Evolutionary conservation across 1,140 invertebrate genomes (phyloP).

Genomic region (Hypsibius dujardini): DNA sequence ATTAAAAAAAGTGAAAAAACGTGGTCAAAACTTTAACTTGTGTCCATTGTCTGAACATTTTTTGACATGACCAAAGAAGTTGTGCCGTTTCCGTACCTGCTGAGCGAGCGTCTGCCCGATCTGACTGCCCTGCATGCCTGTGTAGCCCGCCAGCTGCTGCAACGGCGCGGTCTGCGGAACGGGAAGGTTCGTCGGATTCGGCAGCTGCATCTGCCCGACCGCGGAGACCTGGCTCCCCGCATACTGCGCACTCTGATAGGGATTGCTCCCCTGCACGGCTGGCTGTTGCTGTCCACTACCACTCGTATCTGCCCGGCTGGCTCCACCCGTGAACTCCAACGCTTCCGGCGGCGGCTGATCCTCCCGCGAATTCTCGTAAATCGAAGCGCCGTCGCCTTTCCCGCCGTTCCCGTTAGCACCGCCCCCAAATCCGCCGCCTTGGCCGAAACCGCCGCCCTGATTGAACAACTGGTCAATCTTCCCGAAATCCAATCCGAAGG

Average conservation of each 20-base stretch:
- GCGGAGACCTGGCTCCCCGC: not conserved
- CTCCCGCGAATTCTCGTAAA: slow-evolving; percentile 6
- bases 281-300: not conserved
- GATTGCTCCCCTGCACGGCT: not conserved
- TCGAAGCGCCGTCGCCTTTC: not conserved
- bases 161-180: no score
- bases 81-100: no score
- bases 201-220: not conserved
- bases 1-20: not conserved
- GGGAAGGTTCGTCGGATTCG: no score
- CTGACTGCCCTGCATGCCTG: no score
- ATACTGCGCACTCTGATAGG: not conserved
- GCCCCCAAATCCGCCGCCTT: no score
- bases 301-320: not conserved
- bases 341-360: slow-evolving; percentile 14
- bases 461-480: slow-evolving; percentile 13
- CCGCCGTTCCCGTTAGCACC: not conserved
- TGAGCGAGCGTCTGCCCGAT: no score
- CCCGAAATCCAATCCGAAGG: slow-evolving; percentile 2
- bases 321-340: not conserved
- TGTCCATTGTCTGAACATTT: no score
- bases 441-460: not conserved
- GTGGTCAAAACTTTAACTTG: no score
- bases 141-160: no score
- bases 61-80: no score